Evolutionary conservation across 2,888 invertebrate species (phyloP).

Genomic region (Leptinotarsa rubiginosa): DNA sequence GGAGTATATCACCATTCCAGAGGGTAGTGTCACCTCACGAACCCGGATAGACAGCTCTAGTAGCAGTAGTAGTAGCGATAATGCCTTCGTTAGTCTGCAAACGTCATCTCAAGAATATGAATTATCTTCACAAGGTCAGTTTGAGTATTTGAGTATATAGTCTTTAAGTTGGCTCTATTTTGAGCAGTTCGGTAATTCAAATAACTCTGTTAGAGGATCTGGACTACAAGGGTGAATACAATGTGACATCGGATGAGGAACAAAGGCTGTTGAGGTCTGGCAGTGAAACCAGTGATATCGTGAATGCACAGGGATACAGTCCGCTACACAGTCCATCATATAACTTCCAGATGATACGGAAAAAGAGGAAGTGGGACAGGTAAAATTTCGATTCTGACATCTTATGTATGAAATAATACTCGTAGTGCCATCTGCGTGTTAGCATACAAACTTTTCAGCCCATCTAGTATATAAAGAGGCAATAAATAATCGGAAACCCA

Average conservation of each 20-base stretch:
- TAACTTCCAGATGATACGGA: slow-evolving; percentile 4
- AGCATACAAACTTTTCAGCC: too few relatives aligned
- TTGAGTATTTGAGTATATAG: neutral
- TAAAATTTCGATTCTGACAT: neutral
- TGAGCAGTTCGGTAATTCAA: too few relatives aligned
- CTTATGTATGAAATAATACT: too few relatives aligned
- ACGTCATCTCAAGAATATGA: slow-evolving; percentile 2
- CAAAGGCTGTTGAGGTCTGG: neutral
- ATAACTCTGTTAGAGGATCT: neutral
- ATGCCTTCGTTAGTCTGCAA: neutral
- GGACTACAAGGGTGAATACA: slow-evolving; percentile 1
- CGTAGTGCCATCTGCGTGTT: too few relatives aligned
- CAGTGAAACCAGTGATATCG: neutral
- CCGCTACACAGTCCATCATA: neutral
- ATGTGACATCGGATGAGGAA: slow-evolving; percentile 25
- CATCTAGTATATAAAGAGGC: too few relatives aligned
- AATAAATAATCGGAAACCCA: too few relatives aligned
- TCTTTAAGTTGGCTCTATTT: too few relatives aligned
- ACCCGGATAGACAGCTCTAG: slow-evolving; percentile 36
- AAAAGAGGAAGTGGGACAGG: slow-evolving; percentile 12
- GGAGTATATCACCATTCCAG: slow-evolving; percentile 28
- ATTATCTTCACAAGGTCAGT: neutral
- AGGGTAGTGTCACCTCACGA: slow-evolving; percentile 11
- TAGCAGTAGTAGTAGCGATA: slow-evolving; percentile 27
- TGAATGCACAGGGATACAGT: neutral